Conservation (phyloP, 2,797 vertebrate genomes). For the Coregonus suidteri region DNA sequence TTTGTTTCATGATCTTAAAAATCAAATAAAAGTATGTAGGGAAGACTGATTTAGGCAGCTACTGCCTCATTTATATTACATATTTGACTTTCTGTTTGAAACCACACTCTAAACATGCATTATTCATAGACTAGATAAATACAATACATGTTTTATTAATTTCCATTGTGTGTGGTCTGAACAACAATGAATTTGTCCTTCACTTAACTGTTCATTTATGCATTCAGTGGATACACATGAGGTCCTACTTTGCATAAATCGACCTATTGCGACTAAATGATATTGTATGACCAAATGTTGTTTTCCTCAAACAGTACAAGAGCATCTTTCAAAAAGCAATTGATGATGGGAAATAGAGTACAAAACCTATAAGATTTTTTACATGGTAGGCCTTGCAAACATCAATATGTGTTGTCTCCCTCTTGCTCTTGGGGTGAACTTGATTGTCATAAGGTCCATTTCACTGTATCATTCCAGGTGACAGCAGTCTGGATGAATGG, state of each 20-base stretch:
- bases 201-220: slow-evolving; percentile 15
- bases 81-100: not conserved
- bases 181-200: slow-evolving; percentile 15
- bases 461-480: not conserved
- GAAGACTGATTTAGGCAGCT: not conserved
- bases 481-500: not conserved
- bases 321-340: not conserved
- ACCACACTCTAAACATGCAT: slow-evolving; percentile 10
- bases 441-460: not conserved
- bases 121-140: slow-evolving; percentile 16
- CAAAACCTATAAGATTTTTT: not conserved
- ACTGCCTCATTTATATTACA: not conserved
- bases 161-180: slow-evolving; percentile 19
- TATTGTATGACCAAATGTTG: not conserved
- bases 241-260: slow-evolving; percentile 13
- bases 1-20: not conserved
- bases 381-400: not conserved
- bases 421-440: not conserved
- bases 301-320: not conserved
- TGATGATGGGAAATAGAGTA: not conserved
- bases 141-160: slow-evolving; percentile 18
- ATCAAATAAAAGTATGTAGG: not conserved
- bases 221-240: slow-evolving; percentile 18
- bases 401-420: not conserved
- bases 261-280: slow-evolving; percentile 11